Percentiles rank a stretch among this genome's conserved stretches.
Evolutionary conservation across 2,888 invertebrate genomes (phyloP).

Genomic region (Mimas tiliae): DNA sequence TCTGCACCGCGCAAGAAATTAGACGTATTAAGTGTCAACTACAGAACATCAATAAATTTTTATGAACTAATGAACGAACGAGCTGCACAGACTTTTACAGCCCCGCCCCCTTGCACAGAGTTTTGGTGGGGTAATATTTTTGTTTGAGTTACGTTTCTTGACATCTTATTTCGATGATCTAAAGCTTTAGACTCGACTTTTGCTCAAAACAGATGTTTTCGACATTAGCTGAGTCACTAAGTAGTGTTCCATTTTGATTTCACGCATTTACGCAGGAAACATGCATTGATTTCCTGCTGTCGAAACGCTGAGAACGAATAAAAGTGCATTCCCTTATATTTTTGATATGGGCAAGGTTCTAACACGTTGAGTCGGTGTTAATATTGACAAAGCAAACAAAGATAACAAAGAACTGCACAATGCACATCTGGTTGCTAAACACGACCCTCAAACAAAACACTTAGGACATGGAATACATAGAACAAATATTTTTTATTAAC

Average conservation of each 20-base stretch:
- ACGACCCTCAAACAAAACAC: conserved; percentile 71
- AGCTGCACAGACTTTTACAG: too few species aligned
- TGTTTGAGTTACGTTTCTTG: too few species aligned
- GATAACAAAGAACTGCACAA: conserved; percentile 78
- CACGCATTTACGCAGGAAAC: conserved; percentile 15
- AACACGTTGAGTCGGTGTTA: conserved; percentile 46
- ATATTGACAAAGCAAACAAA: conserved; percentile 70
- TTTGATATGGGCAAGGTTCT: conserved; percentile 16
- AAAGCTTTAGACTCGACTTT: too few species aligned
- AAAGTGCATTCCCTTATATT: conserved; percentile 20
- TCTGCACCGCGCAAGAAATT: too few species aligned
- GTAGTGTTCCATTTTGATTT: conserved; percentile 12
- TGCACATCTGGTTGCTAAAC: conserved; percentile 74
- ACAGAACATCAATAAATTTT: too few species aligned
- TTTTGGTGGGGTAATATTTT: too few species aligned
- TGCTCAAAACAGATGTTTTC: too few species aligned
- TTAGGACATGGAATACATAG: conserved; percentile 55
- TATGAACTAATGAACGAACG: too few species aligned
- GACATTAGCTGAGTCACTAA: conserved; percentile 3
- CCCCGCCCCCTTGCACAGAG: too few species aligned
- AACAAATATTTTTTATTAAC: conserved; percentile 47
- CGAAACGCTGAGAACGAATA: conserved; percentile 15
- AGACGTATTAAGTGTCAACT: too few species aligned
- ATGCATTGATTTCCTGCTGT: conserved; percentile 9
- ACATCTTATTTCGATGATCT: too few species aligned